phyloP scores from a whole-genome alignment of 2,888 invertebrate species.

The Embidobia sp. region DNA sequence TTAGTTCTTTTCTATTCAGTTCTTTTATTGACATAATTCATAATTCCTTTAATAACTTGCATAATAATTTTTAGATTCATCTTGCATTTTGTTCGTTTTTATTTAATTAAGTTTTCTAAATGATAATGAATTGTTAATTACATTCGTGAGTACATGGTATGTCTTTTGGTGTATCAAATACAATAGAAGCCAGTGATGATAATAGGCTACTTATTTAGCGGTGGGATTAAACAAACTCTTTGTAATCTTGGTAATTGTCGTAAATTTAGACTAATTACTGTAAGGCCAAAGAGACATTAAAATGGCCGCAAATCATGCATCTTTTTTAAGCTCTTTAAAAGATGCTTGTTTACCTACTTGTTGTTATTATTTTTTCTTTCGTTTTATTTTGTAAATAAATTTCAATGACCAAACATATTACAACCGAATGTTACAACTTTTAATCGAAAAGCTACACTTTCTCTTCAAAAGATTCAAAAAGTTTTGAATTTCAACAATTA shows the following conservation, averaged over 20 bases:
- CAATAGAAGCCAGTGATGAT: slow-evolving; percentile 72
- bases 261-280: slow-evolving; percentile 76
- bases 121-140: slow-evolving; percentile 1
- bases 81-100: too few relatives aligned
- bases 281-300: slow-evolving; percentile 81
- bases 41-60: too few relatives aligned
- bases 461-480: too few relatives aligned
- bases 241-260: slow-evolving; percentile 81
- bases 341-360: slow-evolving; percentile 19
- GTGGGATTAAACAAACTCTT: slow-evolving; percentile 78
- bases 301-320: slow-evolving; percentile 61
- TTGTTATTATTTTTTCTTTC: too few relatives aligned
- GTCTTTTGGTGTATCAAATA: slow-evolving; percentile 25
- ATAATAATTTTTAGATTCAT: too few relatives aligned
- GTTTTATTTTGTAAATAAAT: too few relatives aligned
- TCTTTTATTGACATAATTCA: too few relatives aligned
- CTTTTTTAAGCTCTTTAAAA: slow-evolving; percentile 46
- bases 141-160: slow-evolving; percentile 26
- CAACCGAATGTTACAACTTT: too few relatives aligned
- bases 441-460: too few relatives aligned
- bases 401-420: slow-evolving; percentile 40
- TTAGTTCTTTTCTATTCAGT: too few relatives aligned
- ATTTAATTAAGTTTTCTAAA: slow-evolving; percentile 1
- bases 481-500: too few relatives aligned
- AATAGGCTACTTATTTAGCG: slow-evolving; percentile 76